Conservation (phyloP, 1,140 invertebrate genomes). For the Procambarus clarkii region DNA sequence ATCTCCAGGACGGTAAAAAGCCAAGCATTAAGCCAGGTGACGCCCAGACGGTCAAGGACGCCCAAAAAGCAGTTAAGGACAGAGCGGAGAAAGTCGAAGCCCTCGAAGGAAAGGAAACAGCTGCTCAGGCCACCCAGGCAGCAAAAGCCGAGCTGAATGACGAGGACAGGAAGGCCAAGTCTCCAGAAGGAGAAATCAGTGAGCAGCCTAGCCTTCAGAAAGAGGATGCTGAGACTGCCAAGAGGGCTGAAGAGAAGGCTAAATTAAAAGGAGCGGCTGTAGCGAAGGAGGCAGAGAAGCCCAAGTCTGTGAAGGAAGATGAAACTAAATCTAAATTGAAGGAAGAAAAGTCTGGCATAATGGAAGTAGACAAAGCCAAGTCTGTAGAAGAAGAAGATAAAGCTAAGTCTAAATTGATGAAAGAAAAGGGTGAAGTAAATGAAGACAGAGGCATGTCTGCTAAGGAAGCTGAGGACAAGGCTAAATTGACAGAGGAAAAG, state of each 20-base stretch:
- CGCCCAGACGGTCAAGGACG: background rate
- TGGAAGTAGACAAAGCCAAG: background rate
- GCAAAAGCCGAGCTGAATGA: too few species aligned
- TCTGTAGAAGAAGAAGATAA: background rate
- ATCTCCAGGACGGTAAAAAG: background rate
- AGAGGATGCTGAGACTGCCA: background rate
- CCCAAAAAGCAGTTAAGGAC: background rate
- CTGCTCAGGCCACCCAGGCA: background rate
- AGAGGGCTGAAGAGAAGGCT: background rate
- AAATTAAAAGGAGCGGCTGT: background rate
- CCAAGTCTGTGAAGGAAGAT: background rate
- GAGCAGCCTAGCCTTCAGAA: background rate
- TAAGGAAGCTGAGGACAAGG: constrained; percentile 8
- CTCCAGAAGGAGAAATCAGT: too few species aligned
- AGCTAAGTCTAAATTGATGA: background rate
- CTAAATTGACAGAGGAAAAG: background rate
- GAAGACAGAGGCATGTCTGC: background rate
- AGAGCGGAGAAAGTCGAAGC: background rate
- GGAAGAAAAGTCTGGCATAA: background rate
- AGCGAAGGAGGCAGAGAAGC: background rate
- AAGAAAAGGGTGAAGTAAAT: background rate
- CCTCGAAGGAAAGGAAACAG: background rate
- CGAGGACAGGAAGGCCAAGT: background rate
- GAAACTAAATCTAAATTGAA: background rate
- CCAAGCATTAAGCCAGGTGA: background rate